phyloP scores from a whole-genome alignment of 37 sponge, comb jelly and placozoan genomes.

The Lycopodina hypogea region DNA sequence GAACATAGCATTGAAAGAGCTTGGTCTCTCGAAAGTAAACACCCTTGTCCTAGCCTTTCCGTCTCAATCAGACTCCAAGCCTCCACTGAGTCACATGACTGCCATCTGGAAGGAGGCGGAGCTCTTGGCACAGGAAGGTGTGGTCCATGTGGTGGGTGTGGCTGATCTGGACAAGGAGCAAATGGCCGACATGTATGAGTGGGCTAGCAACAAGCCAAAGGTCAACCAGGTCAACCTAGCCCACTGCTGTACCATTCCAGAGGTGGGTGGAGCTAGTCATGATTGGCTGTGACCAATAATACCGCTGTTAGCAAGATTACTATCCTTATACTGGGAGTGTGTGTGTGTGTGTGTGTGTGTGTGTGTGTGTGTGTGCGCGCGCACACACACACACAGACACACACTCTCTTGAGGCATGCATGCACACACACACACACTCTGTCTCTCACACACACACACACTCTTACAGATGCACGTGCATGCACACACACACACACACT shows the following conservation, averaged over 20 bases:
- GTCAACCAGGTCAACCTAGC: slow-evolving; percentile 69
- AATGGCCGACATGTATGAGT: slow-evolving; percentile 37
- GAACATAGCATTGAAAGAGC: slow-evolving; percentile 42
- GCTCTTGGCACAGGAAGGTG: slow-evolving; percentile 8
- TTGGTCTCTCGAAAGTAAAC: slow-evolving; percentile 43
- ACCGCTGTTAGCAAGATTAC: too few relatives aligned
- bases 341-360: too few relatives aligned
- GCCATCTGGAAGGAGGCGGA: slow-evolving; percentile 56
- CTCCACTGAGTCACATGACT: slow-evolving; percentile 26
- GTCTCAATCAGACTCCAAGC: slow-evolving; percentile 3
- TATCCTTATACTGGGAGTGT: too few relatives aligned
- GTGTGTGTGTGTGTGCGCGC: too few relatives aligned
- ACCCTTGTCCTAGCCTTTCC: slow-evolving; percentile 52
- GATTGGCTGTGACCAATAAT: neutral
- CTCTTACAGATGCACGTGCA: too few relatives aligned
- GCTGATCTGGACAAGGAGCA: slow-evolving; percentile 52
- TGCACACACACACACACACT: too few relatives aligned
- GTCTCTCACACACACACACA: too few relatives aligned
- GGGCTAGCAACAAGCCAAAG: slow-evolving; percentile 57
- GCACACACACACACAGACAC: too few relatives aligned
- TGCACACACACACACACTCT: too few relatives aligned
- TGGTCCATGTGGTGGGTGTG: slow-evolving; percentile 30
- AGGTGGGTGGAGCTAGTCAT: slow-evolving; percentile 22
- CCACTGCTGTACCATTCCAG: slow-evolving; percentile 65
- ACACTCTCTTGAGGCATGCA: too few relatives aligned